Percentiles rank a stretch among this genome's conserved stretches.
Conservation (phyloP, 2,797 vertebrate species). For the Myripristis jacobus region DNA sequence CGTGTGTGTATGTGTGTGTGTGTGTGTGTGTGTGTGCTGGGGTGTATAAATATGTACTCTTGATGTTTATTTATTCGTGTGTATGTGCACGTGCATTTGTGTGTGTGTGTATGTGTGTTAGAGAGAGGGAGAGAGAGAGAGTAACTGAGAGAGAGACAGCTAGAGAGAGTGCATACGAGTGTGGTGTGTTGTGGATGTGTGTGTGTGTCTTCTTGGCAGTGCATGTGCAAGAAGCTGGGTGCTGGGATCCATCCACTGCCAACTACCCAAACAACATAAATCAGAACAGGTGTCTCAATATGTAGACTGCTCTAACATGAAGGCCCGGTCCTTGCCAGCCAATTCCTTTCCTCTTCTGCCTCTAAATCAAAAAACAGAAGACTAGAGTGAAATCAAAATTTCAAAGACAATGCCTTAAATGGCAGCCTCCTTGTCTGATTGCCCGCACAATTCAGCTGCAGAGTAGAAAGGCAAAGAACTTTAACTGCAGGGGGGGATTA, state of each 20-base stretch:
- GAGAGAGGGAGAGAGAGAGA: neutral
- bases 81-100: slow-evolving; percentile 7
- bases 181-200: slow-evolving; percentile 34
- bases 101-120: no score
- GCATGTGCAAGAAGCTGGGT: slow-evolving; percentile 57
- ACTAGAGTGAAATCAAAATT: slow-evolving; percentile 64
- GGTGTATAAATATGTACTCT: slow-evolving; percentile 30
- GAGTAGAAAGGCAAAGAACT: slow-evolving; percentile 3
- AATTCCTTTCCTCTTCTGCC: slow-evolving; percentile 66
- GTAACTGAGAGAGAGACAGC: no score
- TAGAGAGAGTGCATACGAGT: slow-evolving; percentile 11
- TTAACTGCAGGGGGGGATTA: neutral
- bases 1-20: no score
- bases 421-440: slow-evolving; percentile 29
- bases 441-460: neutral
- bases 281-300: slow-evolving; percentile 82
- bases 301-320: slow-evolving; percentile 71
- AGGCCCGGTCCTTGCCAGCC: slow-evolving; percentile 65
- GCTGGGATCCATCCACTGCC: slow-evolving; percentile 73
- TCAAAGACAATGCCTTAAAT: slow-evolving; percentile 66
- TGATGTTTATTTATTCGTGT: slow-evolving; percentile 29
- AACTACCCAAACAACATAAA: slow-evolving; percentile 80
- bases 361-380: slow-evolving; percentile 69
- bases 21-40: neutral
- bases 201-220: slow-evolving; percentile 62